Conservation (phyloP, 92 coral and sea anemone genomes). For the Palythoa heliodiscus region DNA sequence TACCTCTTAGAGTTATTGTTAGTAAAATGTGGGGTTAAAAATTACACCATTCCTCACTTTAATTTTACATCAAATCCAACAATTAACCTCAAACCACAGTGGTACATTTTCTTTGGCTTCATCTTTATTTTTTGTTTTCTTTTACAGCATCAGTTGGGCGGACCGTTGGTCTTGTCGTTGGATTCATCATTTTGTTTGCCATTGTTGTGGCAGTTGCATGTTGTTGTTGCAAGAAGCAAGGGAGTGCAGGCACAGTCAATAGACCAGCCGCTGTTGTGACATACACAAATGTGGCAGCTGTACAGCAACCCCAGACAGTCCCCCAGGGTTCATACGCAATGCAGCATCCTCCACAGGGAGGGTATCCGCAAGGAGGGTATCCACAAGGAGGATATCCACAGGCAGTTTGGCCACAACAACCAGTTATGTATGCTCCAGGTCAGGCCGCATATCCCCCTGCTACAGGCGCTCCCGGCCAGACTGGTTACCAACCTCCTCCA, state of each 20-base stretch:
- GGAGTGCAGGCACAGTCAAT: neutral
- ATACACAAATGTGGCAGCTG: neutral
- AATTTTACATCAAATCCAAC: too few species aligned
- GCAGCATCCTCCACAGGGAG: slow-evolving; percentile 1
- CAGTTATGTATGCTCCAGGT: too few species aligned
- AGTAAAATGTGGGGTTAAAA: too few species aligned
- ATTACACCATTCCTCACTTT: too few species aligned
- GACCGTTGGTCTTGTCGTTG: neutral
- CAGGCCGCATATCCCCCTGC: neutral
- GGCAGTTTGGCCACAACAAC: neutral
- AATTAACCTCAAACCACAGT: too few species aligned
- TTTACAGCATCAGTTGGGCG: slow-evolving; percentile 2
- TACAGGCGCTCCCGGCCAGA: neutral
- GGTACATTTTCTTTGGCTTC: too few species aligned
- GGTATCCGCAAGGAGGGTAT: neutral
- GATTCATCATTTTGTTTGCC: neutral
- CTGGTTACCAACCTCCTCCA: neutral
- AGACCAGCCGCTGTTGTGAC: slow-evolving; percentile 3
- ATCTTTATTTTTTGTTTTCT: neutral
- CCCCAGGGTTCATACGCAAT: slow-evolving; percentile 5
- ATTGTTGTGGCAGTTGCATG: neutral
- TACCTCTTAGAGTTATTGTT: too few species aligned
- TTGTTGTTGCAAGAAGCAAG: neutral
- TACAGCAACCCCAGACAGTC: neutral
- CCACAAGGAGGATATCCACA: too few species aligned